Evolutionary conservation across 2,888 invertebrate genomes (phyloP), one percentile per base, ranked within the genome.

Genomic region (Pollenia labialis): DNA sequence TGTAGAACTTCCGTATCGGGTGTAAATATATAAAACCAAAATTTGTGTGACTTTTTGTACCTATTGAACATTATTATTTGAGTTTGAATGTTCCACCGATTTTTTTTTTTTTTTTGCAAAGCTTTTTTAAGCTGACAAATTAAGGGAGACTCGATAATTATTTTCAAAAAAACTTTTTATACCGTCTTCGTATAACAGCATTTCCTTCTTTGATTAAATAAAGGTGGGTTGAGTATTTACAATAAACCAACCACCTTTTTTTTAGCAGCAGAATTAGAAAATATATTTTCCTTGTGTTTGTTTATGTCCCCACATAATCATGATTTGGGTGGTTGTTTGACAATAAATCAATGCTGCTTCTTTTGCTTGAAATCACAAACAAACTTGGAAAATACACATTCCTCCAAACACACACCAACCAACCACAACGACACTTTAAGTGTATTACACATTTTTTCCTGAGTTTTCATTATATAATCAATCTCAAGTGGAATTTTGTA

Each of bases 391-490:
- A 54, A 11, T 3, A 66, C 52, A 71, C 54, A 42, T 56, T 32
- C 40, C 32, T 12, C 44, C 72, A 64, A 32, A 52, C 58, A 50
- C 23, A 32, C 54, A 69, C 12, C 42, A 81, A 76, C 56, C 32
- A 48, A 40, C 14, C 42, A 64, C 11, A 52, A 9, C n/a, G 32
- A 32, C 32, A 32, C 4, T 32, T 32, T 32, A 75, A 52, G 10
- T 14, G 16, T 18, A 14, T 42, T 75, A 16, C 75, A 66, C 10
- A 48, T 76, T 23, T 71, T 6, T 48, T 69, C 16, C 56, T 16
- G n/a, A 23, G 42, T 74, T 81, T n/a, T 32, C 44, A 80, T 86
- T 86, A 86, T 86, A 86, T 86, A 86, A 82, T 77, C 62, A 86
- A 82, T 77, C 56, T 46, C n/a, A 74, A 68, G 18, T 71, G 62